phyloP scores from a whole-genome alignment of 1,140 invertebrate genomes.

The Achatina immaculata region DNA sequence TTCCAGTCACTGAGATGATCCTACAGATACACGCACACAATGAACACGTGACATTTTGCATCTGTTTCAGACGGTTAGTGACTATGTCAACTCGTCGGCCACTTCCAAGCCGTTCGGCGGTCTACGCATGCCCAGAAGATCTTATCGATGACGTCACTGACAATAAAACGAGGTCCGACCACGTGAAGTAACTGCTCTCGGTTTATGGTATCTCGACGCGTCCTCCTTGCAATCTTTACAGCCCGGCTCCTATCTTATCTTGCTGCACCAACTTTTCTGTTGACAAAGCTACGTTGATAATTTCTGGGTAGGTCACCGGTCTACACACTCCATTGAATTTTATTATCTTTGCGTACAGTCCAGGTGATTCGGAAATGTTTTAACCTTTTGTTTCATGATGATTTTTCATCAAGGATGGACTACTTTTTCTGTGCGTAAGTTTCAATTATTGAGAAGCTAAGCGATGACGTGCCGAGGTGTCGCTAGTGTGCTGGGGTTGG shows the following conservation, averaged over 20 bases:
- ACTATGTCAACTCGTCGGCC: background rate
- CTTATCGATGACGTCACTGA: slow-evolving; percentile 18
- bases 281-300: slow-evolving; percentile 22
- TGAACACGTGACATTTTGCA: slow-evolving; percentile 15
- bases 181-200: background rate
- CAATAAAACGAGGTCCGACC: slow-evolving; percentile 16
- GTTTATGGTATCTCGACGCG: slow-evolving; percentile 26
- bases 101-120: background rate
- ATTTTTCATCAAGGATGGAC: background rate
- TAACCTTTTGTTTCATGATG: background rate
- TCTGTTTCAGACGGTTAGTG: background rate
- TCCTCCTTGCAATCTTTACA: slow-evolving; percentile 22
- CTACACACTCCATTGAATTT: slow-evolving; percentile 17
- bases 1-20: background rate
- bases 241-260: slow-evolving; percentile 13
- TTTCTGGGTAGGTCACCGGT: background rate
- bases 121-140: slow-evolving; percentile 7
- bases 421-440: slow-evolving; percentile 16
- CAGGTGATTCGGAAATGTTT: background rate
- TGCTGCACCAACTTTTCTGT: slow-evolving; percentile 6
- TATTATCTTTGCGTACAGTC: background rate
- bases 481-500: slow-evolving; percentile 19
- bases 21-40: background rate
- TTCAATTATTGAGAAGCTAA: background rate
- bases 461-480: background rate